Evolutionary conservation across 1,140 invertebrate species (phyloP), one percentile per base, ranked within the genome.

Genomic region (Drosophila pallidifrons): DNA sequence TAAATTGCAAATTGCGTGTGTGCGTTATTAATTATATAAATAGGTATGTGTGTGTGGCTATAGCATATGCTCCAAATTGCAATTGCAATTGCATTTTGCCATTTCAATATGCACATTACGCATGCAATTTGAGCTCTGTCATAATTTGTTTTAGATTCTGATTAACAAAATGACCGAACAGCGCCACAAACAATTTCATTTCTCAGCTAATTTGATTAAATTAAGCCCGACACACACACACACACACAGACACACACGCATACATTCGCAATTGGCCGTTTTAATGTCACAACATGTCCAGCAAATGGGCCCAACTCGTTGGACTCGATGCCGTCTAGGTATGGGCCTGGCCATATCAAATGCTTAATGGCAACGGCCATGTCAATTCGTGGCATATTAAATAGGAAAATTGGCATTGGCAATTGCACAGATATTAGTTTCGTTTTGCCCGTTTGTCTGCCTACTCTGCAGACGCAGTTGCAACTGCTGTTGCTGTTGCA

Each of bases 361-460:
- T 87, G 73, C 77, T 75, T 87, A 87, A 88, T 87, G 83, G 83
- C 83, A 82, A 77, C 85, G 77, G 77, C 77, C 83, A 88, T 89
- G 83, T 87, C 83, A 87, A 83, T 87, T 87, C 83, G 85, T 87
- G 83, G 83, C 83, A 87, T 87, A 87, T 87, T 87, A 87, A 87
- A 87, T 82, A 88, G 80, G 77, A 87, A 87, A 88, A 87, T 87
- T 87, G 83, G 83, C 83, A 88, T 87, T 88, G 83, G 77, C 83
- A 80, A 89, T 87, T 83, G 80, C 80, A 83, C 83, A 88, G 83
- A 87, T 87, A 87, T 87, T 87, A 87, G 72, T 64, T 75, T 75
- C 59, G 71, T 71, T 8, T 8, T 82, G 58, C 67, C 61, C 46
- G 63, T 68, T 25, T 66, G 65, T 49, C 28, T n/a, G 79, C 72